These are phyloP conservation scores for Micoletzkya japonica DNA, from an alignment of 2,888 invertebrate species.

Conservation along the genomic window DNA sequence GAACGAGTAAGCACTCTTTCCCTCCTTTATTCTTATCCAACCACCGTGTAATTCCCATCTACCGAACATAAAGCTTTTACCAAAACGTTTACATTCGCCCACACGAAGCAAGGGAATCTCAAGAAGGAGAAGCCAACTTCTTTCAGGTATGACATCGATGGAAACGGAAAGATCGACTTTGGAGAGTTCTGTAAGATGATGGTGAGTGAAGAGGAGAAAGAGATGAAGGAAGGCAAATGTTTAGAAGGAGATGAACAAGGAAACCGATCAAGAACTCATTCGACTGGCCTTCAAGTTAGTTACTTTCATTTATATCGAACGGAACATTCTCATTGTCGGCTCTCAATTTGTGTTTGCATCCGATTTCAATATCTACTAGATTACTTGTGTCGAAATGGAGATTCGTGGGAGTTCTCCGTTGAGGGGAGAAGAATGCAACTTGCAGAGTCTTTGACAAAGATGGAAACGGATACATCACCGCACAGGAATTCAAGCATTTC, in stretches of 20 bases:
- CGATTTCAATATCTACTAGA: background rate
- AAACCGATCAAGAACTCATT: conserved; percentile 64
- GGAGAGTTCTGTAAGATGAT: conserved; percentile 63
- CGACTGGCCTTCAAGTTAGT: conserved; percentile 62
- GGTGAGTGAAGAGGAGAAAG: too few relatives aligned
- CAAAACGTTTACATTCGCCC: too few relatives aligned
- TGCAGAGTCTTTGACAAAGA: conserved; percentile 63
- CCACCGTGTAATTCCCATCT: background rate
- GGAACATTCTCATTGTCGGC: background rate
- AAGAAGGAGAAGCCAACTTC: too few relatives aligned
- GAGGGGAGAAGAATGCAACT: background rate
- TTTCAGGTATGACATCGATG: conserved; percentile 61
- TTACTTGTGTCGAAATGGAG: background rate
- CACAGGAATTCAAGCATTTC: conserved; percentile 64
- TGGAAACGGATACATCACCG: conserved; percentile 64
- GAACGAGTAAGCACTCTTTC: conserved; percentile 19
- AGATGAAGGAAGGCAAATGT: too few relatives aligned
- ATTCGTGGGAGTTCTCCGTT: background rate
- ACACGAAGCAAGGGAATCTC: too few relatives aligned
- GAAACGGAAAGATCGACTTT: conserved; percentile 64
- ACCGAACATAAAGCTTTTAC: too few relatives aligned
- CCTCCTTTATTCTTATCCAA: background rate
- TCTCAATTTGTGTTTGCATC: background rate
- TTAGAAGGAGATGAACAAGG: conserved; percentile 65
- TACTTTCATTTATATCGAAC: background rate